These are phyloP conservation scores for Acipenser ruthenus DNA, from an alignment of 2,797 vertebrate genomes.

Conservation along the genomic window DNA sequence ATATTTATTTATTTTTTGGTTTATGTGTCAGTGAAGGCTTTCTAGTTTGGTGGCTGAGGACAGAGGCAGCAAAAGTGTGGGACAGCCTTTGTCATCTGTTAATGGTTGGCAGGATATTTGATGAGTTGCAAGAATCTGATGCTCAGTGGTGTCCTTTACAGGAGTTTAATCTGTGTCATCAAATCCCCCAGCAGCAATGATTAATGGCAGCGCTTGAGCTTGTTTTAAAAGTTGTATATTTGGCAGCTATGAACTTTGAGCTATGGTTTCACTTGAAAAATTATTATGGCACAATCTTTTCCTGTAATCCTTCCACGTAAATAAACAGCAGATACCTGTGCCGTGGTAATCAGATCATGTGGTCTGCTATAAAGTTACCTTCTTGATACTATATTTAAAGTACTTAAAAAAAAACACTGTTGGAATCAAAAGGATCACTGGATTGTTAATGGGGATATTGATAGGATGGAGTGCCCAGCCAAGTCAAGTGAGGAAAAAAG, in stretches of 20 bases:
- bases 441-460: not conserved
- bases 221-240: conserved; percentile 73
- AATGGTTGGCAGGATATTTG: conserved; percentile 77
- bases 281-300: conserved; percentile 68
- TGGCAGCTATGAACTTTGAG: conserved; percentile 73
- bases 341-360: conserved; percentile 41
- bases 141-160: conserved; percentile 85
- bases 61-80: conserved; percentile 29
- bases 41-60: conserved; percentile 4
- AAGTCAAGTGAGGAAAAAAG: not conserved
- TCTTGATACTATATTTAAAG: conserved; percentile 44
- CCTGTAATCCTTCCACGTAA: conserved; percentile 63
- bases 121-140: conserved; percentile 90
- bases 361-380: conserved; percentile 31
- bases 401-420: conserved; percentile 32
- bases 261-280: conserved; percentile 62
- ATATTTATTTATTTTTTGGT: conserved; percentile 6
- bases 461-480: not conserved
- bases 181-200: conserved; percentile 74
- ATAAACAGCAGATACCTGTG: conserved; percentile 41
- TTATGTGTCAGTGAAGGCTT: conserved; percentile 42
- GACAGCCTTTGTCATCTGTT: conserved; percentile 62
- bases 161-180: conserved; percentile 93
- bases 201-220: conserved; percentile 68
- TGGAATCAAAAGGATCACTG: not conserved